A percentile compares a stretch with the other conserved stretches of the same genome.
Evolutionary conservation across 2,888 invertebrate species (phyloP).

Genomic region (Standfussiana lucernea): DNA sequence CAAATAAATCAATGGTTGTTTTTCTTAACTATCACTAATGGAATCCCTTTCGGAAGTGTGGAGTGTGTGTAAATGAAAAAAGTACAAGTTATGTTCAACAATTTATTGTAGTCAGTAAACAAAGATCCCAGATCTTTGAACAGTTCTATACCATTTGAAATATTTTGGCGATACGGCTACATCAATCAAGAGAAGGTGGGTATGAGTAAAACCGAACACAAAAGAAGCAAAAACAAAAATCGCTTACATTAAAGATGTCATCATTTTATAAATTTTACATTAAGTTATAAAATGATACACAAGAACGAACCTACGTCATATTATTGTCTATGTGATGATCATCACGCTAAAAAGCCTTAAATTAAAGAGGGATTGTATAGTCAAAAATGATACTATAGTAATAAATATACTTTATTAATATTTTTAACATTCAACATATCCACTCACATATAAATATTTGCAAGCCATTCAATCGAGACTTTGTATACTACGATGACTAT

Average conservation of each 20-base stretch:
- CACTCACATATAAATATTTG: constrained; percentile 34
- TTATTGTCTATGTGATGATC: constrained; percentile 40
- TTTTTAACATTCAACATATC: constrained; percentile 20
- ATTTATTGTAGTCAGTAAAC: constrained; percentile 86
- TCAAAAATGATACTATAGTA: constrained; percentile 37
- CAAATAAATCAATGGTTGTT: constrained; percentile 74
- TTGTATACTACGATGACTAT: constrained; percentile 4
- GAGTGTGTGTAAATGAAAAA: constrained; percentile 55
- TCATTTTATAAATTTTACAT: no score
- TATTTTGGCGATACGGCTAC: constrained; percentile 71
- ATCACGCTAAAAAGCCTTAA: constrained; percentile 25
- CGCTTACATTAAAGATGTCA: no score
- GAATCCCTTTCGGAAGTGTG: neutral
- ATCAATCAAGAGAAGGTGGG: constrained; percentile 9
- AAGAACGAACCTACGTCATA: constrained; percentile 31
- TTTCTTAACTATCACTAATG: constrained; percentile 35
- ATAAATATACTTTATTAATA: constrained; percentile 48
- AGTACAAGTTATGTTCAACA: constrained; percentile 78
- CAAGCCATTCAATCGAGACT: constrained; percentile 5
- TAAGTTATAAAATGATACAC: constrained; percentile 9
- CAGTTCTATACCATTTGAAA: constrained; percentile 79
- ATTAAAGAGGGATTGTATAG: constrained; percentile 28
- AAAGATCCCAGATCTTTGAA: constrained; percentile 88
- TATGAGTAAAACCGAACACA: constrained; percentile 6
- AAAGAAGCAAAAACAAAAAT: constrained; percentile 5